Evolutionary conservation across 2,113 vertebrate genomes (phyloP).

Genomic region (Rhegmatorhina hoffmannsi): DNA sequence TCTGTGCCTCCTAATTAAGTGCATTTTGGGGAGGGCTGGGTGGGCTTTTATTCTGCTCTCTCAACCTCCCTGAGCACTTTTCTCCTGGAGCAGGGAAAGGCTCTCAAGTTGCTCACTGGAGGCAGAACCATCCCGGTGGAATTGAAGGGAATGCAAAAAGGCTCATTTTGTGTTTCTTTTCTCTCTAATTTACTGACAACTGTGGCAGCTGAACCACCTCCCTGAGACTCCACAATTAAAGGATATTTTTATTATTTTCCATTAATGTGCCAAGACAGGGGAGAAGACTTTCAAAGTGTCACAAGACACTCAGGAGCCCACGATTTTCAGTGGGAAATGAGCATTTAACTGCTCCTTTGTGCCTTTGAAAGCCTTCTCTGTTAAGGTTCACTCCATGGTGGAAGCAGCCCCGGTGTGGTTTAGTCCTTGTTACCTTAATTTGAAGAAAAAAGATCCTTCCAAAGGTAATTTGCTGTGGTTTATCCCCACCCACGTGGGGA

Average conservation of each 20-base stretch:
- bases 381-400: not conserved
- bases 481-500: not conserved
- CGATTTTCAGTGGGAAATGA: not conserved
- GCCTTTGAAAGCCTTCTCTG: not conserved
- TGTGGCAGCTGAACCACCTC: not conserved
- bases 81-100: not conserved
- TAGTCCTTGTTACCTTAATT: slow-evolving; percentile 26
- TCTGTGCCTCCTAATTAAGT: slow-evolving; percentile 8
- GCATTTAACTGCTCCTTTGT: slow-evolving; percentile 7
- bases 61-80: not conserved
- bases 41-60: no score
- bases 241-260: not conserved
- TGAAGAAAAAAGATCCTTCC: not conserved
- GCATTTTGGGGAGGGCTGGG: not conserved
- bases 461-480: not conserved
- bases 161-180: not conserved
- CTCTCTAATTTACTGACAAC: not conserved
- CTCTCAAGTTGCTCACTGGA: not conserved
- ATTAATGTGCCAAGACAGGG: not conserved
- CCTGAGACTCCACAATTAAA: not conserved
- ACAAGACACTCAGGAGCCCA: not conserved
- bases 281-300: not conserved
- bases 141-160: not conserved
- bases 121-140: not conserved
- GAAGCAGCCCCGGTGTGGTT: not conserved